Conservation (phyloP, 2,797 vertebrate genomes). For the Propithecus deckenii region DNA sequence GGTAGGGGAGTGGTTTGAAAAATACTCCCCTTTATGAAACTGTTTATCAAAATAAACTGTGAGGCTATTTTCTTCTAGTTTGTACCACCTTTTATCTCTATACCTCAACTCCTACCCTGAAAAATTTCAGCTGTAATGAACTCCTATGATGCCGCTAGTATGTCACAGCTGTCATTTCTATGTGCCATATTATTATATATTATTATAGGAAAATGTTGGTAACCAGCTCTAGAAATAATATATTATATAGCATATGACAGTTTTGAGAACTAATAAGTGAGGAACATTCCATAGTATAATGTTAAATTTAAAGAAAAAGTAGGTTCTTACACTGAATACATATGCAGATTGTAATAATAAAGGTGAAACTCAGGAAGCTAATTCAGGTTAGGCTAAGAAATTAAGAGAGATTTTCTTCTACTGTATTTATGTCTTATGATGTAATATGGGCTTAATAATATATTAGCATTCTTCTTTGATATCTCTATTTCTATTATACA, state of each 20-base stretch:
- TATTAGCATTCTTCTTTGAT: not conserved
- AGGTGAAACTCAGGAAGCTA: not conserved
- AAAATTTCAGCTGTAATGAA: not conserved
- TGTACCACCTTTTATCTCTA: not conserved
- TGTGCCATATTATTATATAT: not conserved
- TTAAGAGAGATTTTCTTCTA: not conserved
- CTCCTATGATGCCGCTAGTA: not conserved
- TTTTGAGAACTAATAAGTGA: slow-evolving; percentile 20
- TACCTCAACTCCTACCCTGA: not conserved
- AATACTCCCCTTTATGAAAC: not conserved
- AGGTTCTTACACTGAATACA: not conserved
- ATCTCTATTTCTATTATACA: not conserved
- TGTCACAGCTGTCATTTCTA: not conserved
- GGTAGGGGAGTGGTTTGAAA: not conserved
- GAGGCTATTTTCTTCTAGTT: slow-evolving; percentile 22
- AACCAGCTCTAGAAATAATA: slow-evolving; percentile 35
- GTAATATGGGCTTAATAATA: not conserved
- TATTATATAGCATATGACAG: not conserved
- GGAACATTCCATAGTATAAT: slow-evolving; percentile 28
- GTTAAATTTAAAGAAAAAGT: slow-evolving; percentile 2
- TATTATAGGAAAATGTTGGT: not conserved
- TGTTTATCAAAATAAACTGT: slow-evolving; percentile 9
- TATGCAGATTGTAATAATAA: not conserved
- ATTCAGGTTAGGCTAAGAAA: not conserved
- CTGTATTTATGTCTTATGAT: not conserved